These are phyloP conservation scores for Galerucella calmariensis DNA, from an alignment of 2,888 invertebrate species.

Conservation along the genomic window DNA sequence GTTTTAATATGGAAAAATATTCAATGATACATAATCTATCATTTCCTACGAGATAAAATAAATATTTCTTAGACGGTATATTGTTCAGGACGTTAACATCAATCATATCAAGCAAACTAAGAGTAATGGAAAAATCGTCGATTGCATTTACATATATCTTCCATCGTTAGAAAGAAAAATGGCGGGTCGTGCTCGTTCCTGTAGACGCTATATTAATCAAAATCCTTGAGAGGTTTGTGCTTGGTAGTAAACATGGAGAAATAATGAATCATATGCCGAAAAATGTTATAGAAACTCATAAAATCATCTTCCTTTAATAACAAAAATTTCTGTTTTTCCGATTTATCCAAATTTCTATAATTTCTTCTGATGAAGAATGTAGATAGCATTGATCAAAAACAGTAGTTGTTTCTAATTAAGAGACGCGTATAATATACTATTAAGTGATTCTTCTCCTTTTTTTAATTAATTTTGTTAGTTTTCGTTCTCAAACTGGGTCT, in stretches of 20 bases:
- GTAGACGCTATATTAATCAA: constrained; percentile 19
- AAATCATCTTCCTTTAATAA: too few relatives aligned
- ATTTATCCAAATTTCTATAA: too few relatives aligned
- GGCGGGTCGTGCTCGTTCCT: constrained; percentile 2
- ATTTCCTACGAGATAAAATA: background rate
- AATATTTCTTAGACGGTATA: background rate
- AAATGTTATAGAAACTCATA: too few relatives aligned
- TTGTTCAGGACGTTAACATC: constrained; percentile 11
- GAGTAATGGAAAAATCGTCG: constrained; percentile 21
- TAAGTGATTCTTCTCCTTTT: too few relatives aligned
- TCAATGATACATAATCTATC: background rate
- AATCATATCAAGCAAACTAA: constrained; percentile 25
- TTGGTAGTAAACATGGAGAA: constrained; percentile 18
- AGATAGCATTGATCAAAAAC: too few relatives aligned
- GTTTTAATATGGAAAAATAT: background rate
- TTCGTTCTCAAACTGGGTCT: too few relatives aligned
- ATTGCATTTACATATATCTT: constrained; percentile 29
- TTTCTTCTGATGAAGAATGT: too few relatives aligned
- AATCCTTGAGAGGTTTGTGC: constrained; percentile 9
- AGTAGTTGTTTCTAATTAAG: too few relatives aligned
- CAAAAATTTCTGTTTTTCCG: too few relatives aligned
- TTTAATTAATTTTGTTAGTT: too few relatives aligned
- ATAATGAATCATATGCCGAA: constrained; percentile 17
- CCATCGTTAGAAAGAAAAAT: constrained; percentile 7
- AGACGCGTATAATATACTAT: too few relatives aligned